Evolutionary conservation across 2,888 invertebrate genomes (phyloP).

Genomic region (Lasioglossum villosulum): DNA sequence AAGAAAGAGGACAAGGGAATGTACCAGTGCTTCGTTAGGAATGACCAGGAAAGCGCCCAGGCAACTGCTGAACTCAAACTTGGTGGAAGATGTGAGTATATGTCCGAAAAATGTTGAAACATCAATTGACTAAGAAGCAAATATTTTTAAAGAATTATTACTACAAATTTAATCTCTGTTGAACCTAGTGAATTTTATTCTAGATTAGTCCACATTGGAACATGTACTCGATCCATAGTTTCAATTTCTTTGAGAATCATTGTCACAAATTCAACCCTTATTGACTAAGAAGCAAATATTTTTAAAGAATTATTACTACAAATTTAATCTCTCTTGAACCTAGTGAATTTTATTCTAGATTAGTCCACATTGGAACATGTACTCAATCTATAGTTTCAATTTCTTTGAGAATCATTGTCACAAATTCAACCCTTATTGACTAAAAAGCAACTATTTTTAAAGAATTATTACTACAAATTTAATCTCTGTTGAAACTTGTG

Average conservation of each 20-base stretch:
- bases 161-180: neutral
- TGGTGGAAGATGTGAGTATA: constrained; percentile 92
- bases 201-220: neutral
- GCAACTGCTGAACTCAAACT: constrained; percentile 96
- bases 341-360: too few species aligned
- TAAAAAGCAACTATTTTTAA: neutral
- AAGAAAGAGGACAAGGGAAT: constrained; percentile 98
- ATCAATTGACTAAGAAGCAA: too few species aligned
- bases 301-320: neutral
- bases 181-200: neutral
- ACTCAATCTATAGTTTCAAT: neutral
- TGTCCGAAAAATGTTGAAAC: too few species aligned
- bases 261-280: neutral
- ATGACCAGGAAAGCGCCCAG: constrained; percentile 97
- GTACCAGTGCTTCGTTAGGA: constrained; percentile 98
- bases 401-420: neutral
- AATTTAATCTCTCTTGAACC: neutral
- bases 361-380: neutral
- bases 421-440: too few species aligned
- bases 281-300: neutral
- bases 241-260: neutral
- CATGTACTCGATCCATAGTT: neutral
- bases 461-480: neutral
- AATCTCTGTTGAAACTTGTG: neutral
- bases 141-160: neutral